These are phyloP conservation scores for Drosophila infuscata DNA, from an alignment of 2,888 invertebrate species.

Conservation along the genomic window DNA sequence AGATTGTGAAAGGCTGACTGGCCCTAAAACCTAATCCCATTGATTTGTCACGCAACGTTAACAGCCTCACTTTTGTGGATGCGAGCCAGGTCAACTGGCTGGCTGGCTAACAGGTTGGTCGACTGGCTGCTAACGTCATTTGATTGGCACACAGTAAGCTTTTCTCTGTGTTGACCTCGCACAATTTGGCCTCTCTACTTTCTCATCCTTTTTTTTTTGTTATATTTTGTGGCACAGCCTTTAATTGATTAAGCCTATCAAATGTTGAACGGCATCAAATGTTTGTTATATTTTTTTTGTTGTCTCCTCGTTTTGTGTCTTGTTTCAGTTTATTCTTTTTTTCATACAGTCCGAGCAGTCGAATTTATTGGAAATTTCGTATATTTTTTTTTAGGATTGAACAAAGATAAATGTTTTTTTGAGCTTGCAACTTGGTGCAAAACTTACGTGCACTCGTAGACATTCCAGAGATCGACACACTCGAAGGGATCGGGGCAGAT, in stretches of 20 bases:
- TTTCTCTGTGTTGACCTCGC: constrained; percentile 17
- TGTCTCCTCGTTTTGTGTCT: constrained; percentile 21
- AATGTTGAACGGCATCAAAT: constrained; percentile 36
- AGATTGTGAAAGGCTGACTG: constrained; percentile 20
- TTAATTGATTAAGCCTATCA: constrained; percentile 75
- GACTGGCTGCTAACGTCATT: constrained; percentile 22
- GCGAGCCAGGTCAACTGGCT: constrained; percentile 1
- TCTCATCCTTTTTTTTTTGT: constrained; percentile 5
- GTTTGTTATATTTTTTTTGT: constrained; percentile 21
- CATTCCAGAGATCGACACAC: constrained; percentile 98
- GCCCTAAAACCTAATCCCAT: constrained; percentile 74
- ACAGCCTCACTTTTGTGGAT: constrained; percentile 46
- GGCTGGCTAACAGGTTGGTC: not conserved
- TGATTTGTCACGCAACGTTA: constrained; percentile 78
- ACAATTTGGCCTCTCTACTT: constrained; percentile 15
- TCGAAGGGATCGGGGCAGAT: constrained; percentile 97
- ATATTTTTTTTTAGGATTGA: constrained; percentile 38
- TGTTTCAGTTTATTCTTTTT: not conserved
- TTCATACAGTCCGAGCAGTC: constrained; percentile 58
- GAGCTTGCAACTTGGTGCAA: constrained; percentile 84
- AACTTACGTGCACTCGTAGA: constrained; percentile 98
- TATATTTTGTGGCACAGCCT: constrained; percentile 34
- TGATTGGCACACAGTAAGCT: constrained; percentile 56
- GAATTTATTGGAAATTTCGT: constrained; percentile 19
- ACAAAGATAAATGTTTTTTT: constrained; percentile 42